These are phyloP conservation scores for Rynchops niger DNA, from an alignment of 2,113 vertebrate genomes.

Conservation along the genomic window DNA sequence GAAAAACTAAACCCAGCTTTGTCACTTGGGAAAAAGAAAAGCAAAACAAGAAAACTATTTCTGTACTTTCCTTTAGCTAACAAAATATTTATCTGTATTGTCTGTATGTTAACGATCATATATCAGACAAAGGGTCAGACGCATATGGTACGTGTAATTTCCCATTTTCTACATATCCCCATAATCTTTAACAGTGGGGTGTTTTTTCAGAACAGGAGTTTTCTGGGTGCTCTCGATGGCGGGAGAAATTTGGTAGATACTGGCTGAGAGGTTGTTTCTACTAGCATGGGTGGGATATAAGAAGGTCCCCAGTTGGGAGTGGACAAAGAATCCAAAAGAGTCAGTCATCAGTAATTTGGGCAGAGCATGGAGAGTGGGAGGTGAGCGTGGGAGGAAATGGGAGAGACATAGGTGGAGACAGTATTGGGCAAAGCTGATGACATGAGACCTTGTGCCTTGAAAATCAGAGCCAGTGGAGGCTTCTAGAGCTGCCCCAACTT, in stretches of 20 bases:
- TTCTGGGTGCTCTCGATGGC: background rate
- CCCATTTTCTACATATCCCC: background rate
- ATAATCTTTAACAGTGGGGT: background rate
- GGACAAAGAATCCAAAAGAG: background rate
- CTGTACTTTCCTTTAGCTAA: background rate
- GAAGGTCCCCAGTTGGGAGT: background rate
- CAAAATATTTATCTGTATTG: background rate
- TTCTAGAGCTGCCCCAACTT: background rate
- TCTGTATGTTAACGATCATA: background rate
- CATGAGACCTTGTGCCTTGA: background rate
- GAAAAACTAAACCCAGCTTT: background rate
- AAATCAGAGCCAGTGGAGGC: background rate
- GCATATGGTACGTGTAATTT: rapidly evolving
- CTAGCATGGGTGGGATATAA: background rate
- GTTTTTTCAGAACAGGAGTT: background rate
- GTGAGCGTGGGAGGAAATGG: background rate
- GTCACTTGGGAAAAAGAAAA: background rate
- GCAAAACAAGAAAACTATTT: background rate
- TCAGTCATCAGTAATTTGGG: background rate
- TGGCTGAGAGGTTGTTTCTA: background rate
- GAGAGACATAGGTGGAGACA: background rate
- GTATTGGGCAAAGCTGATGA: background rate
- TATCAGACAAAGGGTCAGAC: background rate
- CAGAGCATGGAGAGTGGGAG: background rate
- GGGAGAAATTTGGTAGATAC: background rate